These are phyloP conservation scores for Tadarida brasiliensis DNA, from an alignment of 2,797 vertebrate genomes.

Conservation along the genomic window DNA sequence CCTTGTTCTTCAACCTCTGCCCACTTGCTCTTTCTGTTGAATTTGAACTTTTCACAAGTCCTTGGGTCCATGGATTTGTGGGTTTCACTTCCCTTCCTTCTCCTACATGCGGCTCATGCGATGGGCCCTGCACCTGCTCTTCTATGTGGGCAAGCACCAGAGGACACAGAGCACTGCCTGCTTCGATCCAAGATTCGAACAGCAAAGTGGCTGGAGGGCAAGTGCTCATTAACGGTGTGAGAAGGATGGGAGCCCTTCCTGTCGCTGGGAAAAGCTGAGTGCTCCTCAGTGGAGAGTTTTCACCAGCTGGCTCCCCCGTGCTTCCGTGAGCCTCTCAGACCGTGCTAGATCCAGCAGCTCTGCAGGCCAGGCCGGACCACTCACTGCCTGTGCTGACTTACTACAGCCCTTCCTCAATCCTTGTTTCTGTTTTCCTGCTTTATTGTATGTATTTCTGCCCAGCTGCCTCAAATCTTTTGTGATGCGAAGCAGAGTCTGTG, in stretches of 20 bases:
- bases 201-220: background rate
- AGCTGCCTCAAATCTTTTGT: background rate
- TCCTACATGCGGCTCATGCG: background rate
- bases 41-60: background rate
- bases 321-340: background rate
- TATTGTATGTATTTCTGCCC: background rate
- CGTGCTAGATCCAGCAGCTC: fast-evolving
- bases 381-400: background rate
- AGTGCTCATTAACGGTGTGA: fast-evolving
- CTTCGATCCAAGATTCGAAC: background rate
- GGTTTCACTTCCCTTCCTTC: background rate
- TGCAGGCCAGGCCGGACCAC: background rate
- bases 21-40: background rate
- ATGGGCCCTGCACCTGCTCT: background rate
- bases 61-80: background rate
- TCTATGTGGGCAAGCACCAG: fast-evolving
- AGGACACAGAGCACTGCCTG: background rate
- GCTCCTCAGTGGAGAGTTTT: background rate
- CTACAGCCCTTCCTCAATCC: background rate
- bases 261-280: background rate
- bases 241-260: background rate
- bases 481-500: background rate
- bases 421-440: background rate
- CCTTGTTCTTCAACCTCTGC: background rate
- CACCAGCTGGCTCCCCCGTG: background rate